Base-by-base conservation (phyloP, 2,113 vertebrate genomes). In the Suncus etruscus region DNA sequence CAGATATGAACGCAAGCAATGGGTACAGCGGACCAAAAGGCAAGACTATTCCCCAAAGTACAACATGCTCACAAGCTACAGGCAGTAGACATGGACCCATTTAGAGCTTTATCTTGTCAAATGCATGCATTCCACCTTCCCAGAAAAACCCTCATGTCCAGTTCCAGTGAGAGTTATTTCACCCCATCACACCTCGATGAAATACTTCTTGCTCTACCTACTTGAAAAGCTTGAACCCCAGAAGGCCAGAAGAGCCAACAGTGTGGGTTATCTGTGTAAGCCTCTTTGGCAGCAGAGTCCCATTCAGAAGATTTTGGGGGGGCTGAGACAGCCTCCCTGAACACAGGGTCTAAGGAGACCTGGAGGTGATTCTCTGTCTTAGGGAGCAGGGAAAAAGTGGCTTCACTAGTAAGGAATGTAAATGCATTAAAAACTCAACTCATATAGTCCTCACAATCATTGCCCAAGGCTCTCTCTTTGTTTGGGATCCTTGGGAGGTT, bases 201-300 rank as follows among this genome's bases (percentile, higher is more conserved):
- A 14, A 87, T 16, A 32, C 11, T 11, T n/a, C 68, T 58, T 86
- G 75, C 74, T 85, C 81, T 50, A 73, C 32, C 78, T 27, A 61
- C 68, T 86, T 73, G 50, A 47, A 47, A 87, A 85, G 73, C 32
- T 54, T 29, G 24, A 86, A 68, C 54, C 20, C 45, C 14, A 32
- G 27, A 83, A 50, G 25, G 70, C 66, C 75, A 65, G 91, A 84
- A 83, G 61, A 72, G 14, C 70, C 51, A 69, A 32, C 86, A 90
- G 93, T 73, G 65, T 91, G 87, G 87, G 45, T 25, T 25, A 11
- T 87, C 93, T 86, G 91, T 90, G 93, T 0, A 11, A 79, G 54
- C 6, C 79, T 51, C 79, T 45, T 25, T 0, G 61, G 61, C 15
- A 25, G 7, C 5, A 1, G 2, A 6, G 14, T 48, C n/a, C 58